Evolutionary conservation across 2,888 invertebrate species (phyloP).

Genomic region (Piscicola geometra): DNA sequence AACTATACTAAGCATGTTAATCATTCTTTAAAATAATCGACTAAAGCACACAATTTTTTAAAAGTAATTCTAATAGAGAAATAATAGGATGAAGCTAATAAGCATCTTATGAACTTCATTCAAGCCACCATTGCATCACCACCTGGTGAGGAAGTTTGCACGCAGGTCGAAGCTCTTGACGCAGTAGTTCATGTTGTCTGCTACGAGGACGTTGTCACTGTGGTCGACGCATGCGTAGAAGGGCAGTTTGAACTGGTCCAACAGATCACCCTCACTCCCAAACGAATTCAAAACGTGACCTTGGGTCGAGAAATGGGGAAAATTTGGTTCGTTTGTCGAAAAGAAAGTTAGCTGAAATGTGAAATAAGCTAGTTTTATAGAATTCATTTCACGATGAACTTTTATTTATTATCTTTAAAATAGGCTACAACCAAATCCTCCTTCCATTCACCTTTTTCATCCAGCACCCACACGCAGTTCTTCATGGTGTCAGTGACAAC

Average conservation of each 20-base stretch:
- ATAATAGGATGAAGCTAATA: not conserved
- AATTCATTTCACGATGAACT: too few relatives aligned
- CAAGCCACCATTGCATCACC: not conserved
- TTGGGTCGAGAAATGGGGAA: slow-evolving; percentile 46
- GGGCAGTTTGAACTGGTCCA: slow-evolving; percentile 36
- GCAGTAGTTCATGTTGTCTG: slow-evolving; percentile 44
- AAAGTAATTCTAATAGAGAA: too few relatives aligned
- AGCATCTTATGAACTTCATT: not conserved
- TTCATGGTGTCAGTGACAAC: slow-evolving; percentile 50
- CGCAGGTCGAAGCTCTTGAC: slow-evolving; percentile 48
- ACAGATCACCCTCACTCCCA: slow-evolving; percentile 37
- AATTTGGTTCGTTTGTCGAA: too few relatives aligned
- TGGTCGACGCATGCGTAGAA: slow-evolving; percentile 37
- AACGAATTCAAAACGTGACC: slow-evolving; percentile 49
- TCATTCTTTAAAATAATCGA: too few relatives aligned
- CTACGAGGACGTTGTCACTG: slow-evolving; percentile 46
- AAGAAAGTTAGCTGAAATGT: too few relatives aligned
- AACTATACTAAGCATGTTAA: too few relatives aligned
- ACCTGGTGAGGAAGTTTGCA: slow-evolving; percentile 40
- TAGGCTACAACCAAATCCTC: not conserved
- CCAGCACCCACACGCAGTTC: slow-evolving; percentile 42
- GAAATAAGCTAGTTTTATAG: too few relatives aligned
- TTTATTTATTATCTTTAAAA: too few relatives aligned
- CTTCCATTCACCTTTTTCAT: not conserved
- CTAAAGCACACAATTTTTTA: too few relatives aligned